A percentile compares a stretch with the other conserved stretches of the same genome.
phyloP scores from a whole-genome alignment of 2,797 vertebrate genomes.

The Coreius guichenoti region DNA sequence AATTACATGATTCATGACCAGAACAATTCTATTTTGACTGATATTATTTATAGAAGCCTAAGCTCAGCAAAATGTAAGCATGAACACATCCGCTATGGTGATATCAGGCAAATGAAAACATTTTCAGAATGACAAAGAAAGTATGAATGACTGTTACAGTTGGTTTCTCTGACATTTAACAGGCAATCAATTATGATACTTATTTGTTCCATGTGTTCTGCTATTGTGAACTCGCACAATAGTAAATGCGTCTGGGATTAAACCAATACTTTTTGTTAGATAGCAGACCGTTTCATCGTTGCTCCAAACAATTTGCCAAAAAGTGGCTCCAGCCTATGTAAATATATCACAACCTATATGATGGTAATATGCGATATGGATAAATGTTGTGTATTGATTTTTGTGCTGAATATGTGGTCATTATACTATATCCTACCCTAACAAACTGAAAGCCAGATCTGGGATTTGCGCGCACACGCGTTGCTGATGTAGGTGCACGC shows the following conservation, averaged over 20 bases:
- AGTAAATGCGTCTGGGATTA: not conserved
- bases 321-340: not conserved
- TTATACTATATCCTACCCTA: not conserved
- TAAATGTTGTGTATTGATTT: not conserved
- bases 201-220: not conserved
- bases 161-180: not conserved
- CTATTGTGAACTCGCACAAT: not conserved
- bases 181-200: not conserved
- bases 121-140: not conserved
- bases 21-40: not conserved
- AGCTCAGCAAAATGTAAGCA: not conserved
- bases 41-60: not conserved
- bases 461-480: not conserved
- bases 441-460: not conserved
- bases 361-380: not conserved
- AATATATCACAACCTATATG: not conserved
- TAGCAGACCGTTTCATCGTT: not conserved
- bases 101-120: not conserved
- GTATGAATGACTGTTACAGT: not conserved
- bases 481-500: not conserved
- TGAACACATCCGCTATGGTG: not conserved
- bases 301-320: not conserved
- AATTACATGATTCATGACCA: not conserved
- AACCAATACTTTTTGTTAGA: not conserved
- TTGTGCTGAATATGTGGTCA: not conserved